Base-by-base conservation (phyloP, 2,113 vertebrate genomes). In the Romanogobio albipinnatus region DNA sequence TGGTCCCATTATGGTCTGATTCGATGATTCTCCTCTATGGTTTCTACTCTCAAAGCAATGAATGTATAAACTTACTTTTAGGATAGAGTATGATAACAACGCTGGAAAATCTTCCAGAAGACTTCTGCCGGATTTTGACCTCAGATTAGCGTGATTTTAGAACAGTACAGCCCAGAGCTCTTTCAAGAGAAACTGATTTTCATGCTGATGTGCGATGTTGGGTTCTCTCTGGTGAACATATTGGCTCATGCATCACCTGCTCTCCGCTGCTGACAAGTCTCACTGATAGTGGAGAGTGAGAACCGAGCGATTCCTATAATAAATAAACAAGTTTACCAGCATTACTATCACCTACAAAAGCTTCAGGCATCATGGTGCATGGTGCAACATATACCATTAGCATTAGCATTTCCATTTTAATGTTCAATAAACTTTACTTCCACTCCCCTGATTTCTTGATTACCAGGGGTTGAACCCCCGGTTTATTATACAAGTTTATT, bases 211-310 rank as follows among this genome's bases (percentile, higher is more conserved):
- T 92, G 93, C 88, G 84, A 92, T 87, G 93, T 92, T 91, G 92
- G 92, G 90, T 89, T 90, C 91, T 93, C 92, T 93, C 92, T 88
- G 89, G 89, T 92, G 88, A 92, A 90, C 92, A 94, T 94, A 95
- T 95, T 94, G 94, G 92, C 94, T 94, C 94, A 94, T 95, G 94
- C 92, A 95, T 95, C 95, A 95, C 93, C 92, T 91, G 90, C 88
- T 90, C 93, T 88, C 89, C 82, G 91, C 87, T 84, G 90, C 93
- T 95, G 95, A 94, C 95, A 95, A 89, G 93, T 90, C 85, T 90
- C 93, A 91, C 91, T 92, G 91, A 94, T 94, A 95, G 91, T 91
- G 90, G 61, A 81, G 75, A 49, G 47, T 91, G 90, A 89, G 92
- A 92, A 91, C 90, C 91, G 86, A 92, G 93, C 92, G 89, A 92